Evolutionary conservation across 1,140 invertebrate genomes (phyloP).

Genomic region (Anastrepha obliqua): DNA sequence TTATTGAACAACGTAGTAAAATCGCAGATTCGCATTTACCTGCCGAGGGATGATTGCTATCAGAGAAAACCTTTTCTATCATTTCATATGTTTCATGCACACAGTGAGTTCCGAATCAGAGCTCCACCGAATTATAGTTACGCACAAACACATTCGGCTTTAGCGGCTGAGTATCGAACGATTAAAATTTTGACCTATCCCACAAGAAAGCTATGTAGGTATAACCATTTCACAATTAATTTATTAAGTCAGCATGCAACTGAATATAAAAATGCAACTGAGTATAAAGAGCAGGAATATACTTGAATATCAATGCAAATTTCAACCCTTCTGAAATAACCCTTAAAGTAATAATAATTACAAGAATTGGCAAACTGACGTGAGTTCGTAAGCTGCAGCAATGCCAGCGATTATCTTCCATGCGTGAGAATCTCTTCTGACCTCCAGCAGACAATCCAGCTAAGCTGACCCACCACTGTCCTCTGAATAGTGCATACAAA

Average conservation of each 20-base stretch:
- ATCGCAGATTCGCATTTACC: too few relatives aligned
- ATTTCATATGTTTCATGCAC: too few relatives aligned
- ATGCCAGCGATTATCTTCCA: background rate
- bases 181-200: background rate
- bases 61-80: too few relatives aligned
- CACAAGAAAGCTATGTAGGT: background rate
- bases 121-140: too few relatives aligned
- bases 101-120: too few relatives aligned
- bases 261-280: background rate
- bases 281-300: background rate
- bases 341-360: background rate
- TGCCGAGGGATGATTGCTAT: too few relatives aligned
- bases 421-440: background rate
- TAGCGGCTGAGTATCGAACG: background rate
- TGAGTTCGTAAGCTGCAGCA: background rate
- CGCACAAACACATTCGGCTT: too few relatives aligned
- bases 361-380: background rate
- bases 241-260: background rate
- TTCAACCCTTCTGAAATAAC: constrained; percentile 5
- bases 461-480: background rate
- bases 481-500: background rate
- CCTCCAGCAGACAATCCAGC: background rate
- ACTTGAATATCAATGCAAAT: background rate
- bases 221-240: background rate
- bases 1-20: too few relatives aligned